Percentiles rank a stretch among this genome's conserved stretches.
Evolutionary conservation across 1,140 invertebrate genomes (phyloP).

Genomic region (Scaptomyza hsui): DNA sequence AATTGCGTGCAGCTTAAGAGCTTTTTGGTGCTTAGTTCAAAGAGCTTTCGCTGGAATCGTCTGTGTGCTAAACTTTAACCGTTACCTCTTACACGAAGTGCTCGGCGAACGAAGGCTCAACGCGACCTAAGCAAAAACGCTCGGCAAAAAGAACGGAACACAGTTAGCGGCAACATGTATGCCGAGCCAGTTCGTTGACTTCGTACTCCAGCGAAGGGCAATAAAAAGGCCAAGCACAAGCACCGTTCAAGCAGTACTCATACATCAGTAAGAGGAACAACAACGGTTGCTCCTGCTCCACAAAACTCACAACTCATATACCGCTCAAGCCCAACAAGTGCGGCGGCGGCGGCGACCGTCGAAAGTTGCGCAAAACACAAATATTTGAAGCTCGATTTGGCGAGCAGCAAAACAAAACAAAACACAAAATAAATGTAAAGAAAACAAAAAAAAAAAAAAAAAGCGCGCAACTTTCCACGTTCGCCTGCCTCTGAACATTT

Average conservation of each 20-base stretch:
- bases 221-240: background rate
- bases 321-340: slow-evolving; percentile 15
- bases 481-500: background rate
- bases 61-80: background rate
- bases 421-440: no score
- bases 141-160: slow-evolving; percentile 20
- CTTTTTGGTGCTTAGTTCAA: background rate
- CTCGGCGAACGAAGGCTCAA: slow-evolving; percentile 4
- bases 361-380: slow-evolving; percentile 37
- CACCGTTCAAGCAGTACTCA: no score
- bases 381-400: slow-evolving; percentile 32
- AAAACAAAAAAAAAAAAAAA: slow-evolving; percentile 17
- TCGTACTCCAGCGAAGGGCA: background rate
- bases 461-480: slow-evolving; percentile 40
- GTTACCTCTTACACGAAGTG: slow-evolving; percentile 1
- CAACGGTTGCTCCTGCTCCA: background rate
- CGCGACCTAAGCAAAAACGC: slow-evolving; percentile 9
- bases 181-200: slow-evolving; percentile 61
- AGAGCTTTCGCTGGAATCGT: slow-evolving; percentile 1
- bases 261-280: no score
- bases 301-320: background rate
- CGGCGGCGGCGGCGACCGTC: background rate
- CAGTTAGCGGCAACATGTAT: slow-evolving; percentile 56
- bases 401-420: background rate
- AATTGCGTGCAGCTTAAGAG: background rate